These are phyloP conservation scores for Acanthaster planci DNA, from an alignment of 35 echinoderm and acorn worm genomes.

Conservation along the genomic window DNA sequence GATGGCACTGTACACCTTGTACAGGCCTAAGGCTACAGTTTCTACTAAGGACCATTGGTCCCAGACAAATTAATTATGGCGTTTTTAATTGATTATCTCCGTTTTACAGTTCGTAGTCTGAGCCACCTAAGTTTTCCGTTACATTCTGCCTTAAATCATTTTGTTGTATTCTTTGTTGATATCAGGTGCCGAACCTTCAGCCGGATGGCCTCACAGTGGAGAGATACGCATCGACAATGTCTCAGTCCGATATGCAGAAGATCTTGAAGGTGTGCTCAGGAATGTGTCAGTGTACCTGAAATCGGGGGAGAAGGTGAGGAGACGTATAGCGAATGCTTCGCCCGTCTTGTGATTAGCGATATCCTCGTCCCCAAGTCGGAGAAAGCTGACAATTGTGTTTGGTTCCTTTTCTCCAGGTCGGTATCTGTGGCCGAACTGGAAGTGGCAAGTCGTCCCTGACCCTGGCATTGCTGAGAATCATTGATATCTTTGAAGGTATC, in stretches of 20 bases:
- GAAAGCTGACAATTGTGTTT: background rate
- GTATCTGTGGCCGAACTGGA: conserved; percentile 84
- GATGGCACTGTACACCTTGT: no score
- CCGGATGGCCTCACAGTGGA: conserved; percentile 71
- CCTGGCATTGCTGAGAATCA: conserved; percentile 70
- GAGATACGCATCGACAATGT: conserved; percentile 71
- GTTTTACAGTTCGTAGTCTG: no score
- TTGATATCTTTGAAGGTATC: conserved; percentile 80
- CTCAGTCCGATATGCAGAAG: conserved; percentile 64
- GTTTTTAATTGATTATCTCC: no score
- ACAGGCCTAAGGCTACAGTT: no score
- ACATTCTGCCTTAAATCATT: no score
- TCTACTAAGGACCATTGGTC: no score
- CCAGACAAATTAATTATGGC: no score
- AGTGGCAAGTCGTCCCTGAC: conserved; percentile 88
- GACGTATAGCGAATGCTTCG: no score
- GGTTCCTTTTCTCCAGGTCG: conserved; percentile 46
- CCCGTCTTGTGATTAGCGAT: no score
- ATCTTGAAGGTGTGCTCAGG: conserved; percentile 73
- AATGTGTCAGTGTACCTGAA: conserved; percentile 53
- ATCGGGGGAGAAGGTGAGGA: conserved; percentile 74
- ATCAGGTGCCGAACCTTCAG: conserved; percentile 41
- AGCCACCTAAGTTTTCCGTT: no score
- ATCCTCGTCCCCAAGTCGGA: background rate
- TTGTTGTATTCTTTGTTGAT: no score